Conservation (phyloP, 2,888 invertebrate species). For the Acrobasis consociella region DNA sequence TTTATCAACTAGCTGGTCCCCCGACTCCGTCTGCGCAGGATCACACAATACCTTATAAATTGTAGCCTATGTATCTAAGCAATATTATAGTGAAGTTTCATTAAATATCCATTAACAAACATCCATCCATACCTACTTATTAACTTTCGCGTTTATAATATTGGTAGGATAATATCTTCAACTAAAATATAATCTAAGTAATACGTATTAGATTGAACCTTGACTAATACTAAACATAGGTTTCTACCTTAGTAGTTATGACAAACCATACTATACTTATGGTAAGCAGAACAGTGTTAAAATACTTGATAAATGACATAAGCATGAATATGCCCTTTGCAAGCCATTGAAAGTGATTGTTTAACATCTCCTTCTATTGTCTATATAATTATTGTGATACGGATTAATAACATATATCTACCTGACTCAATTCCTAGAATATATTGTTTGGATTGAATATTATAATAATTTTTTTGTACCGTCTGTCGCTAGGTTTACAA, state of each 20-base stretch:
- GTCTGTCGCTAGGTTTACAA: background rate
- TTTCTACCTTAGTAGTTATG: background rate
- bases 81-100: no score
- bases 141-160: no score
- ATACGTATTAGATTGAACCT: no score
- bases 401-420: background rate
- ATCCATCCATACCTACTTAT: no score
- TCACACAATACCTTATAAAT: no score
- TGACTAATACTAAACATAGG: no score
- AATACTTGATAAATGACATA: slow-evolving; percentile 10
- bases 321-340: slow-evolving; percentile 4
- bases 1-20: no score
- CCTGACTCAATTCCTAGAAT: slow-evolving; percentile 14
- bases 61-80: no score
- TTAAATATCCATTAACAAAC: no score
- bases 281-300: slow-evolving; percentile 26
- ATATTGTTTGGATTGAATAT: slow-evolving; percentile 11
- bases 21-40: no score
- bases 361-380: background rate
- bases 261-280: background rate
- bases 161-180: no score
- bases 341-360: slow-evolving; percentile 11
- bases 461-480: background rate
- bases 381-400: slow-evolving; percentile 2
- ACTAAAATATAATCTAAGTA: no score